phyloP scores from a whole-genome alignment of 2,797 vertebrate species.

The Hemibagrus guttatus region DNA sequence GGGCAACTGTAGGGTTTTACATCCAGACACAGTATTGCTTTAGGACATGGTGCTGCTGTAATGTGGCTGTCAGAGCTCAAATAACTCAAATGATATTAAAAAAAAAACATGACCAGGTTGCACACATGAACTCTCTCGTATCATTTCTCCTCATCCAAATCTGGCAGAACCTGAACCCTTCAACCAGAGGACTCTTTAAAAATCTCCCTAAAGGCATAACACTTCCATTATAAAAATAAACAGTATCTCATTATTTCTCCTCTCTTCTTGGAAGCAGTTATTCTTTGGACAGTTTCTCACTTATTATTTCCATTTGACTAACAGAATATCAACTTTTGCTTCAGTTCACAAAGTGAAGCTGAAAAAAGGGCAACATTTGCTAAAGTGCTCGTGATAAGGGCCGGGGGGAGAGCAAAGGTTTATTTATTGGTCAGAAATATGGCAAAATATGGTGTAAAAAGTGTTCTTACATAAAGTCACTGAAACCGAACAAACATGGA shows the following conservation, averaged over 20 bases:
- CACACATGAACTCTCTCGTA: constrained; percentile 24
- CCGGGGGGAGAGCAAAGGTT: background rate
- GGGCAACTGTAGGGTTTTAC: background rate
- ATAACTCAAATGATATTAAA: constrained; percentile 19
- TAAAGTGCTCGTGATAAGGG: background rate
- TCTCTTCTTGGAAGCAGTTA: background rate
- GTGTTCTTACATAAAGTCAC: background rate
- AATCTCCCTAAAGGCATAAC: background rate
- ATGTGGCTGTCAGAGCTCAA: background rate
- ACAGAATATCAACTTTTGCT: background rate
- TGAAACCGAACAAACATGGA: background rate
- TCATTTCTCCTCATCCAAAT: constrained; percentile 10
- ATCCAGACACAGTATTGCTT: constrained; percentile 19
- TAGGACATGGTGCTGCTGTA: background rate
- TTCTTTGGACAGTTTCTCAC: background rate
- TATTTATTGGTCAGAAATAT: background rate
- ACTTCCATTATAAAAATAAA: background rate
- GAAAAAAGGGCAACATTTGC: background rate
- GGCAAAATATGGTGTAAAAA: background rate
- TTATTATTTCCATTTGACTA: background rate
- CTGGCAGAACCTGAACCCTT: background rate
- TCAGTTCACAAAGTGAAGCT: background rate
- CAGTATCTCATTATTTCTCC: too few species aligned
- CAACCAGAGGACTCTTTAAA: background rate
- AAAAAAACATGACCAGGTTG: constrained; percentile 20